Percentiles rank a stretch among this genome's conserved stretches.
These are phyloP conservation scores for Meloe dianella DNA, from an alignment of 2,888 invertebrate genomes.

Conservation along the genomic window DNA sequence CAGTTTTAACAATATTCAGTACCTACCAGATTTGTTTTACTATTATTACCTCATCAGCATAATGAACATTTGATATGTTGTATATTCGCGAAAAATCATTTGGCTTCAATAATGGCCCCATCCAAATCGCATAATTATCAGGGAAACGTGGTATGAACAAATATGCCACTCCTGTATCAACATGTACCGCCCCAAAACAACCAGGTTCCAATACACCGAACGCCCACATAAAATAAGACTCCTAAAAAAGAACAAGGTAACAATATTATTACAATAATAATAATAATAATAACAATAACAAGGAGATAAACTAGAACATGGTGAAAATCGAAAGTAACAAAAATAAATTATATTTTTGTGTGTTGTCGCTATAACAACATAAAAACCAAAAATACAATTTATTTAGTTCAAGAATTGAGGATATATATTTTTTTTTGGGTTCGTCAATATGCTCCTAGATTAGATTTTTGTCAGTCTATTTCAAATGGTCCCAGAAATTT, in stretches of 20 bases:
- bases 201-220: slow-evolving; percentile 92
- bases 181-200: slow-evolving; percentile 84
- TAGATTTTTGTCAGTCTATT: not conserved
- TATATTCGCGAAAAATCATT: slow-evolving; percentile 82
- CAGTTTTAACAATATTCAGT: no score
- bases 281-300: slow-evolving; percentile 16
- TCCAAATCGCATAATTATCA: slow-evolving; percentile 90
- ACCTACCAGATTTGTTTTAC: not conserved
- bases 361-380: not conserved
- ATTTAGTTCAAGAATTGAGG: slow-evolving; percentile 10
- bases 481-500: not conserved
- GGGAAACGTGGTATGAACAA: slow-evolving; percentile 89
- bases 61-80: slow-evolving; percentile 81
- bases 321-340: slow-evolving; percentile 8
- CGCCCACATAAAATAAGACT: slow-evolving; percentile 96
- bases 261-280: slow-evolving; percentile 10
- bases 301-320: slow-evolving; percentile 5
- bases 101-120: slow-evolving; percentile 79
- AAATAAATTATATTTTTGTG: slow-evolving; percentile 11
- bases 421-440: slow-evolving; percentile 4
- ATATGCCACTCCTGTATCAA: slow-evolving; percentile 70
- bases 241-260: slow-evolving; percentile 63
- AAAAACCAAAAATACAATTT: not conserved
- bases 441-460: not conserved
- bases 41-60: slow-evolving; percentile 72